Conservation (phyloP, 2,888 invertebrate genomes). For the Salticus scenicus region DNA sequence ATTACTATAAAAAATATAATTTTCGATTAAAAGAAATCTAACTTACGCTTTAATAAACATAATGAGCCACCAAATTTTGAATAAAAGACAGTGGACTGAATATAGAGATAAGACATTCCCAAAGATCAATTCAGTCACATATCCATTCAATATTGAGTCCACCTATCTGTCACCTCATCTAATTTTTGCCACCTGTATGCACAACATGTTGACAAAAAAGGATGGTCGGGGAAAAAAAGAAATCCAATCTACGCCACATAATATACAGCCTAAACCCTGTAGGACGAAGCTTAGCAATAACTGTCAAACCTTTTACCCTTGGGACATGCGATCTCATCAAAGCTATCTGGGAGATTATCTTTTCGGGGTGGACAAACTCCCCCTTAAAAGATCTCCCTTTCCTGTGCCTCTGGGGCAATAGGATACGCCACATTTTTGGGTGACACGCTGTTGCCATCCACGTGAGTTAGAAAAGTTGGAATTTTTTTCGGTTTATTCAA, state of each 20-base stretch:
- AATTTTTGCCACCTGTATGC: not conserved
- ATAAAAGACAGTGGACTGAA: too few species aligned
- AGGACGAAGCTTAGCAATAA: slow-evolving; percentile 18
- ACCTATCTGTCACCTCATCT: too few species aligned
- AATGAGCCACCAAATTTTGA: too few species aligned
- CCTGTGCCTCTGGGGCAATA: not conserved
- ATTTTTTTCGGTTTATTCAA: not conserved
- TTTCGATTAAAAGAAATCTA: too few species aligned
- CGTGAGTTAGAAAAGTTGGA: not conserved
- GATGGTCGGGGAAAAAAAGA: not conserved
- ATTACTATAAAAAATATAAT: too few species aligned
- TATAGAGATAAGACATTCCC: too few species aligned
- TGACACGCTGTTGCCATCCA: not conserved
- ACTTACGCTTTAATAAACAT: too few species aligned
- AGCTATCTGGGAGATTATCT: slow-evolving; percentile 51
- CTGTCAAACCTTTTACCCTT: slow-evolving; percentile 47
- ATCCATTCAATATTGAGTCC: too few species aligned
- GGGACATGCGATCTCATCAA: slow-evolving; percentile 53
- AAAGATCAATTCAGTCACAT: too few species aligned
- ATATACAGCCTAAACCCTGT: not conserved
- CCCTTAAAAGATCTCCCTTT: not conserved
- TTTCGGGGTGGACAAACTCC: not conserved
- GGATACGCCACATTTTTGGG: slow-evolving; percentile 10
- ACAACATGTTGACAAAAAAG: not conserved
- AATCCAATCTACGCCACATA: not conserved